phyloP scores from a whole-genome alignment of 2,888 invertebrate genomes.

The Dioctria rufipes region DNA sequence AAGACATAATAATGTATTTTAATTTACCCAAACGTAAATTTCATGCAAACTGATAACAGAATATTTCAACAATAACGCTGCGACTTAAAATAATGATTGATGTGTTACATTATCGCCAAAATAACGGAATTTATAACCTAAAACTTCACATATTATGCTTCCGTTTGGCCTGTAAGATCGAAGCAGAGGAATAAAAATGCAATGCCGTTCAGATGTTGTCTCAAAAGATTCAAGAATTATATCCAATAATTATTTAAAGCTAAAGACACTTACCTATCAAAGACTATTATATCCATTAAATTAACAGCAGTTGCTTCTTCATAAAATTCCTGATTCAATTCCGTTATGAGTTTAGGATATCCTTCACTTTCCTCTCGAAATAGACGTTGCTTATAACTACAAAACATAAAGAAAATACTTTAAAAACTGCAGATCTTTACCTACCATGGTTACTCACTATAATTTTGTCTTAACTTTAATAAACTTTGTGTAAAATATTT shows the following conservation, averaged over 20 bases:
- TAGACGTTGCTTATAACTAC: constrained; percentile 94
- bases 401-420: constrained; percentile 65
- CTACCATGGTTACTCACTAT: constrained; percentile 81
- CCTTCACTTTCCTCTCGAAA: constrained; percentile 99
- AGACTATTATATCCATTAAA: too few species aligned
- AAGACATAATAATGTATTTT: too few species aligned
- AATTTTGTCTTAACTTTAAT: constrained; percentile 98
- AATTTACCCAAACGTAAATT: constrained; percentile 93
- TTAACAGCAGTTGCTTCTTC: constrained; percentile 78
- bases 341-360: constrained; percentile 95
- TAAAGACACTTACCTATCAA: too few species aligned
- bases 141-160: constrained; percentile 91
- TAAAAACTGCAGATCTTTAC: too few species aligned
- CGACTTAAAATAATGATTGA: constrained; percentile 88
- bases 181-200: constrained; percentile 88
- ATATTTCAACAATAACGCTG: constrained; percentile 91
- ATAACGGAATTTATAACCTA: constrained; percentile 92
- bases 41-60: constrained; percentile 88
- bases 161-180: constrained; percentile 91
- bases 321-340: constrained; percentile 88
- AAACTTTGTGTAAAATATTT: constrained; percentile 93
- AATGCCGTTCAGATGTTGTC: constrained; percentile 83
- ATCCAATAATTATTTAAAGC: too few species aligned
- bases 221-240: constrained; percentile 98
- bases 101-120: constrained; percentile 80